Conservation (phyloP, 2,888 invertebrate genomes). For the Sphecodes monilicornis region DNA sequence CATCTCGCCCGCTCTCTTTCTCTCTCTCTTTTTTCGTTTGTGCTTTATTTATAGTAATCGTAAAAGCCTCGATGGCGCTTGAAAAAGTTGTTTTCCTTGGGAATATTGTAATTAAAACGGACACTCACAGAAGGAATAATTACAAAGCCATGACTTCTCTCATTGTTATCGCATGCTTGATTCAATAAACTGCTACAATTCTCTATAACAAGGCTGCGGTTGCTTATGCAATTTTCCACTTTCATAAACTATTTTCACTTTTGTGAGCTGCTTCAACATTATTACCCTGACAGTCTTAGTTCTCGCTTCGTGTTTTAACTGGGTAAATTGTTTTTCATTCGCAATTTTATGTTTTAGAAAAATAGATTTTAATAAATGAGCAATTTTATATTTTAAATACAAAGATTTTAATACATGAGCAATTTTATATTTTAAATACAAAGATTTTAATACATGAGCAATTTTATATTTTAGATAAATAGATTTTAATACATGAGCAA, state of each 20-base stretch:
- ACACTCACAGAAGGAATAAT: background rate
- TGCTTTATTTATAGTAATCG: slow-evolving; percentile 1
- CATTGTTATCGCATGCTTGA: background rate
- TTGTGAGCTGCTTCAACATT: background rate
- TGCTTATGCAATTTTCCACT: background rate
- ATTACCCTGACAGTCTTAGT: background rate
- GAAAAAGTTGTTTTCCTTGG: background rate
- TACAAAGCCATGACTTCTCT: background rate
- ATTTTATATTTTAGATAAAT: no score
- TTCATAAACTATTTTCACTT: background rate
- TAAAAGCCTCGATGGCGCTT: background rate
- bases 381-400: background rate
- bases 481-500: no score
- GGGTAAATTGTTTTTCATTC: background rate
- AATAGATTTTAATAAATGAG: background rate
- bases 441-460: no score
- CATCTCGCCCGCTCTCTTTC: background rate
- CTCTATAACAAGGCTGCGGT: background rate
- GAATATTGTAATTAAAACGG: background rate
- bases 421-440: no score
- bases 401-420: background rate
- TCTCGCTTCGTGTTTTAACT: background rate
- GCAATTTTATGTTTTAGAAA: background rate
- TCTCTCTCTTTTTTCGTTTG: background rate
- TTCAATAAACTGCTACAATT: background rate